Percentiles rank a stretch among this genome's conserved stretches.
Evolutionary conservation across 2,888 invertebrate species (phyloP).

Genomic region (Tetragonula carbonaria): DNA sequence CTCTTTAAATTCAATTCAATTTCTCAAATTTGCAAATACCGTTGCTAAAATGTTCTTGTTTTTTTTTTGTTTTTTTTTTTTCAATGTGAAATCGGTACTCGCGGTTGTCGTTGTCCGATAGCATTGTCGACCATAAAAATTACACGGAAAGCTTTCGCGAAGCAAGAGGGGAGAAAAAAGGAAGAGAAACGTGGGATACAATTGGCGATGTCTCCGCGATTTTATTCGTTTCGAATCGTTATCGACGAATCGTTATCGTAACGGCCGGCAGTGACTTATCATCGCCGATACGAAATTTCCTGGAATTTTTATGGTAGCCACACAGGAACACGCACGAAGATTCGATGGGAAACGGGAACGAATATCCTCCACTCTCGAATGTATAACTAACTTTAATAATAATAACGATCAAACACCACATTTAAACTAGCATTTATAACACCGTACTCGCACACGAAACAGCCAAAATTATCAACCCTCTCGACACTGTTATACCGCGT

Average conservation of each 20-base stretch:
- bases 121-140: slow-evolving; percentile 36
- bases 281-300: background rate
- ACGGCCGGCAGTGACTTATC: background rate
- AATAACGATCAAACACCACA: slow-evolving; percentile 56
- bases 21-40: slow-evolving; percentile 5
- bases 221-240: background rate
- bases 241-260: background rate
- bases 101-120: slow-evolving; percentile 43
- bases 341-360: slow-evolving; percentile 53
- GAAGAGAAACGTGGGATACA: background rate
- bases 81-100: slow-evolving; percentile 34
- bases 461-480: slow-evolving; percentile 70
- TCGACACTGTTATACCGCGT: slow-evolving; percentile 75
- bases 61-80: no score
- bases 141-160: background rate
- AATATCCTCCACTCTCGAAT: slow-evolving; percentile 53
- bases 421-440: slow-evolving; percentile 55
- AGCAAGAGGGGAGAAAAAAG: background rate
- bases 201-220: background rate
- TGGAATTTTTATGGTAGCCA: slow-evolving; percentile 39
- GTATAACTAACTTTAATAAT: slow-evolving; percentile 44
- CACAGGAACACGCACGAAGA: slow-evolving; percentile 46
- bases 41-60: background rate
- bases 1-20: background rate
- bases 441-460: slow-evolving; percentile 62